Percentiles rank a stretch among this genome's conserved stretches.
Conservation (phyloP, 2,113 vertebrate species). For the Chiloscyllium plagiosum region DNA sequence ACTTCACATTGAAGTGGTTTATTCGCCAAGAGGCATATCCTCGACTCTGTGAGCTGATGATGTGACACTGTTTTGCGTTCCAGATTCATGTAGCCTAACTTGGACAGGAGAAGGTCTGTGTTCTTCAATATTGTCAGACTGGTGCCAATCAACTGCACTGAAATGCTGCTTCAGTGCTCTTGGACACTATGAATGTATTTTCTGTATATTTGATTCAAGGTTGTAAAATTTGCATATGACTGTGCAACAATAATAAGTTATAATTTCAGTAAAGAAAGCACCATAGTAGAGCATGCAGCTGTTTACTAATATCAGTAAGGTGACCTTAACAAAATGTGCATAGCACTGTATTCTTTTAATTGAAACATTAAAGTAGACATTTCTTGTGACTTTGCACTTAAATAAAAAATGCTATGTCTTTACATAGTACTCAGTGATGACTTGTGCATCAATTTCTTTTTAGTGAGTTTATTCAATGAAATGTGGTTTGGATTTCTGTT, state of each 20-base stretch:
- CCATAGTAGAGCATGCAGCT: conserved; percentile 38
- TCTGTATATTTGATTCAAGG: conserved; percentile 18
- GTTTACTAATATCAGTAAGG: conserved; percentile 35
- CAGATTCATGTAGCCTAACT: conserved; percentile 4
- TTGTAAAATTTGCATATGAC: conserved; percentile 6
- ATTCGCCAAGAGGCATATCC: conserved; percentile 41
- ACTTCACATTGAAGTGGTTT: conserved; percentile 75
- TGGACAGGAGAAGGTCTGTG: not conserved
- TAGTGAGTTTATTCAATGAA: not conserved
- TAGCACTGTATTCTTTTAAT: conserved; percentile 43
- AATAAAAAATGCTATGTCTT: conserved; percentile 9
- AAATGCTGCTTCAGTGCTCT: conserved; percentile 37
- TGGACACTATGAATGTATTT: conserved; percentile 40
- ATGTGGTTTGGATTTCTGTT: not conserved
- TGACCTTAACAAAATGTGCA: conserved; percentile 42
- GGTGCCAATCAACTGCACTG: conserved; percentile 41
- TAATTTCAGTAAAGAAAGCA: conserved; percentile 30
- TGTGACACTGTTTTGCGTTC: conserved; percentile 30
- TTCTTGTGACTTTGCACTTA: conserved; percentile 33
- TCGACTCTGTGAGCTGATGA: conserved; percentile 39
- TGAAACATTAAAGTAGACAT: conserved; percentile 41
- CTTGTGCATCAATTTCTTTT: not conserved
- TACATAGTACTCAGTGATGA: not conserved
- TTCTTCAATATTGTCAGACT: conserved; percentile 3
- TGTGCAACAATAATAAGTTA: conserved; percentile 7